These are phyloP conservation scores for Byasa hedistus DNA, from an alignment of 2,888 invertebrate species.

Conservation along the genomic window DNA sequence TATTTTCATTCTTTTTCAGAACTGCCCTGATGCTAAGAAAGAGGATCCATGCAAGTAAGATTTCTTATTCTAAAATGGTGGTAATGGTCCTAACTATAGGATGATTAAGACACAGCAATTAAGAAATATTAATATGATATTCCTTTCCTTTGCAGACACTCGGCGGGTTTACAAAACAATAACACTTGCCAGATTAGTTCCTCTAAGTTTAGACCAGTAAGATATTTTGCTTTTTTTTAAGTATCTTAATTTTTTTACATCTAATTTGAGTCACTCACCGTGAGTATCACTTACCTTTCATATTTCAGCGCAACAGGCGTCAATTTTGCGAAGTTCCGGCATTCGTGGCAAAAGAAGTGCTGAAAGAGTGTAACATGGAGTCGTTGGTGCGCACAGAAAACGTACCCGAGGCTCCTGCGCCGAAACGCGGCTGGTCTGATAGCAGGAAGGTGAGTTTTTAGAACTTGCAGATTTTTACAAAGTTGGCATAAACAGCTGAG, in stretches of 20 bases:
- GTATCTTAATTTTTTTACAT: too few species aligned
- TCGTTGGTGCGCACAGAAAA: slow-evolving; percentile 47
- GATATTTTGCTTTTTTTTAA: slow-evolving; percentile 33
- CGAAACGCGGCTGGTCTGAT: slow-evolving; percentile 18
- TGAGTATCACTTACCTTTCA: too few species aligned
- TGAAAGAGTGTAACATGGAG: slow-evolving; percentile 50
- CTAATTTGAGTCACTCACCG: too few species aligned
- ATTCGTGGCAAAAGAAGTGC: slow-evolving; percentile 43
- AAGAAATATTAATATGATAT: background rate
- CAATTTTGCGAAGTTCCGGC: slow-evolving; percentile 56
- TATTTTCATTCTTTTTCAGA: slow-evolving; percentile 50
- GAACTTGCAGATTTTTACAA: too few species aligned
- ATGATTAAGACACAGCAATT: too few species aligned
- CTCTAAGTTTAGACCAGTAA: slow-evolving; percentile 62
- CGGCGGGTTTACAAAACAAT: slow-evolving; percentile 37
- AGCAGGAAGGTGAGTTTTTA: slow-evolving; percentile 11
- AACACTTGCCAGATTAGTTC: slow-evolving; percentile 63
- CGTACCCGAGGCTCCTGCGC: slow-evolving; percentile 34
- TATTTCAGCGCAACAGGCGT: slow-evolving; percentile 59
- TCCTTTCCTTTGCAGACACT: slow-evolving; percentile 42
- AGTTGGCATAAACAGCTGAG: too few species aligned
- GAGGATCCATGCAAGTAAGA: slow-evolving; percentile 64
- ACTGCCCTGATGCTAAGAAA: slow-evolving; percentile 57
- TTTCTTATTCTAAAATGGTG: background rate
- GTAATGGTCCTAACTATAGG: too few species aligned